A percentile compares a stretch with the other conserved stretches of the same genome.
phyloP scores from a whole-genome alignment of 2,797 vertebrate species.

The Thripadectes ignobilis region DNA sequence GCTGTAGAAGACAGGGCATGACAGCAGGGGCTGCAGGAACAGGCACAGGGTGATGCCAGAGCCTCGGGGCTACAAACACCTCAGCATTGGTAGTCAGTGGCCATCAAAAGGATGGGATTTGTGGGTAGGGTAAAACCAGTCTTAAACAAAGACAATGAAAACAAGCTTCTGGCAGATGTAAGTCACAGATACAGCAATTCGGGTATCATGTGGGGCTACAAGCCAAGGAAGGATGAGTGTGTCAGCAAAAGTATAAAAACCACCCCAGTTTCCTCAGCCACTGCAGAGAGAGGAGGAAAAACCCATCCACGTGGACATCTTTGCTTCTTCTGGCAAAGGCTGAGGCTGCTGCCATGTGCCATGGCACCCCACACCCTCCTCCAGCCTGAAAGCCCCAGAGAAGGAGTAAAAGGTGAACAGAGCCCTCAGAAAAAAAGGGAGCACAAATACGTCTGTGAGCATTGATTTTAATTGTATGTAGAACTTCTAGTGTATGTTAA shows the following conservation, averaged over 20 bases:
- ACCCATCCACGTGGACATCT: background rate
- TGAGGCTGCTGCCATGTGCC: background rate
- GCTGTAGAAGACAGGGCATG: background rate
- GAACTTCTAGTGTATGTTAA: background rate
- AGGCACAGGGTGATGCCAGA: too few species aligned
- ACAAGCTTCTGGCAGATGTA: background rate
- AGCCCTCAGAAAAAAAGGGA: background rate
- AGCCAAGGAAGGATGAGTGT: background rate
- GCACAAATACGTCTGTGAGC: background rate
- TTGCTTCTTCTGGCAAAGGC: background rate
- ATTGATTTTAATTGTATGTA: background rate
- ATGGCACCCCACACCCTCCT: background rate
- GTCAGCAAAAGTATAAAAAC: background rate
- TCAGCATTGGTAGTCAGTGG: background rate
- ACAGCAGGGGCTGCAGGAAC: background rate
- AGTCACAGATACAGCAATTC: background rate
- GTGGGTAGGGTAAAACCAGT: background rate
- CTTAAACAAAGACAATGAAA: background rate
- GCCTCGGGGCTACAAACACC: background rate
- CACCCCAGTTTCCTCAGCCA: background rate
- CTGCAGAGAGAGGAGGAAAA: background rate
- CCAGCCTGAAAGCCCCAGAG: background rate
- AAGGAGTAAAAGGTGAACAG: background rate
- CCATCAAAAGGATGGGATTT: background rate
- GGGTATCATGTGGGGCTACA: background rate